phyloP scores from a whole-genome alignment of 2,888 invertebrate species.

The Malacosoma neustria region DNA sequence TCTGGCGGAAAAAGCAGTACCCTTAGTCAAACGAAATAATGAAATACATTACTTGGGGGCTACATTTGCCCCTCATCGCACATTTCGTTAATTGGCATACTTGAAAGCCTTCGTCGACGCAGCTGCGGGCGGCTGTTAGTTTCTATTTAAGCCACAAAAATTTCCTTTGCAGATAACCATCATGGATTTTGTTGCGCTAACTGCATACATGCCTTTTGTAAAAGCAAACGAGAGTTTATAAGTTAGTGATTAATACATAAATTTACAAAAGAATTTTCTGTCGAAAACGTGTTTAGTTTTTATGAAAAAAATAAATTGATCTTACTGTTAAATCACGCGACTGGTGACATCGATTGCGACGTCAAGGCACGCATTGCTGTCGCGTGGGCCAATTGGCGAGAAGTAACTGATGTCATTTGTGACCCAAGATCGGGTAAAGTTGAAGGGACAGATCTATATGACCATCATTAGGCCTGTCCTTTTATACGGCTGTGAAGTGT shows the following conservation, averaged over 20 bases:
- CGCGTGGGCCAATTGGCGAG: too few species aligned
- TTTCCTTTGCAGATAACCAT: conserved; percentile 15
- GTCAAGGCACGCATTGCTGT: too few species aligned
- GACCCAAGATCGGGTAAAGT: too few species aligned
- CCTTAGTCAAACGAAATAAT: neutral
- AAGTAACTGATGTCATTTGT: too few species aligned
- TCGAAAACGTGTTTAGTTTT: conserved; percentile 1
- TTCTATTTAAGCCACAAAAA: conserved; percentile 17
- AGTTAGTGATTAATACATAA: too few species aligned
- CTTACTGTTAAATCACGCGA: too few species aligned
- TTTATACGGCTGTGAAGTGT: too few species aligned
- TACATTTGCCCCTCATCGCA: neutral
- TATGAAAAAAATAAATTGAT: neutral
- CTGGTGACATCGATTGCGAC: too few species aligned
- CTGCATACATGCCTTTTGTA: conserved; percentile 18
- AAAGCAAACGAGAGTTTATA: conserved; percentile 8
- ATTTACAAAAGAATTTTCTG: too few species aligned
- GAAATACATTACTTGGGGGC: neutral
- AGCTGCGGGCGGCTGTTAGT: conserved; percentile 5
- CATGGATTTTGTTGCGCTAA: conserved; percentile 14
- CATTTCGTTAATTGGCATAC: conserved; percentile 12
- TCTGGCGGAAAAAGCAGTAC: neutral
- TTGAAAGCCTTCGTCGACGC: conserved; percentile 8
- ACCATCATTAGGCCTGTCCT: too few species aligned
- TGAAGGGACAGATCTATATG: too few species aligned